Conservation (phyloP, 2,113 vertebrate species). For the Ibidorhyncha struthersii region DNA sequence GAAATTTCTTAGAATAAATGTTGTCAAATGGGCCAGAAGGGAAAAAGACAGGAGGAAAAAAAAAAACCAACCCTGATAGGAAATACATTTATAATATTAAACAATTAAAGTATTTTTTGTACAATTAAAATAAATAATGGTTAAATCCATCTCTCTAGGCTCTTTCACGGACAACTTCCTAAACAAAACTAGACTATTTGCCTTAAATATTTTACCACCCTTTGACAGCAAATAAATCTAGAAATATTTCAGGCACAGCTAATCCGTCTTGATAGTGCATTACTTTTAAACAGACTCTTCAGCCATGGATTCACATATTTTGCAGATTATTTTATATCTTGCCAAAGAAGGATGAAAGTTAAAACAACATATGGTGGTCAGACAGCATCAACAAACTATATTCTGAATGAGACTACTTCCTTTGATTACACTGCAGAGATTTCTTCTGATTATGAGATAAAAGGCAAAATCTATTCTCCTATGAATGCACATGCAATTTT, state of each 20-base stretch:
- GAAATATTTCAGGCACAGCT: conserved; percentile 2
- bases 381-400: conserved; percentile 20
- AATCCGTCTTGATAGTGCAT: conserved; percentile 24
- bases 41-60: not conserved
- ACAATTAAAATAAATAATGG: not conserved
- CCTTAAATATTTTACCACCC: conserved; percentile 49
- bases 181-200: conserved; percentile 34
- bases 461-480: not conserved
- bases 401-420: not conserved
- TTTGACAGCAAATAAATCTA: conserved; percentile 42
- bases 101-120: not conserved
- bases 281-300: conserved; percentile 33
- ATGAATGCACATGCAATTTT: not conserved
- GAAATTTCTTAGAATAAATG: not conserved
- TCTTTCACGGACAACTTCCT: not conserved
- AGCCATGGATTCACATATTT: not conserved
- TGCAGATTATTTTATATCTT: conserved; percentile 14
- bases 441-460: conserved; percentile 39
- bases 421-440: conserved; percentile 28
- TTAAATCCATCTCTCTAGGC: not conserved
- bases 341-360: conserved; percentile 33
- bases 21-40: not conserved
- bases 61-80: not conserved
- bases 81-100: not conserved
- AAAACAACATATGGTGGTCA: conserved; percentile 34